These are phyloP conservation scores for Opisthograptis luteolata DNA, from an alignment of 2,888 invertebrate species.

Conservation along the genomic window DNA sequence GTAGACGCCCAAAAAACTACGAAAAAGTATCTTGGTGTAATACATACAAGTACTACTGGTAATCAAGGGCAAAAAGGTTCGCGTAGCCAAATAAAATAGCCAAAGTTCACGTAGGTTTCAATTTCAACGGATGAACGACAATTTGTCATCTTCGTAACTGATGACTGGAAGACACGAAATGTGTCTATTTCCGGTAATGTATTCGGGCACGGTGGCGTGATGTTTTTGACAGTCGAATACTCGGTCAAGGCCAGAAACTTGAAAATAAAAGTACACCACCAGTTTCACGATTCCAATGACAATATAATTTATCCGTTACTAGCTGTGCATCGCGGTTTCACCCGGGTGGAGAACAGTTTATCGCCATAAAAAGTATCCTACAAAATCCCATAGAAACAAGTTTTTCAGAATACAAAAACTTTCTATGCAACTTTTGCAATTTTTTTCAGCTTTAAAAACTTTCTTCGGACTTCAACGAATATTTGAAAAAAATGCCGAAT, in stretches of 20 bases:
- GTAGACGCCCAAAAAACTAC: conserved; percentile 19
- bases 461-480: no score
- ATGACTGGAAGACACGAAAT: conserved; percentile 55
- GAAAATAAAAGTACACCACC: conserved; percentile 28
- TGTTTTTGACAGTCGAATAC: conserved; percentile 38
- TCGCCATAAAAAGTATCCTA: no score
- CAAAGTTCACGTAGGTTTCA: conserved; percentile 31
- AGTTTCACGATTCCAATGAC: not conserved
- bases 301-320: no score
- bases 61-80: conserved; percentile 10
- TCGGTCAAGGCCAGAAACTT: conserved; percentile 42
- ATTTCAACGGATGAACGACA: conserved; percentile 40
- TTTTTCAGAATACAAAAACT: no score
- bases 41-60: not conserved
- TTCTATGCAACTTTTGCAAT: no score
- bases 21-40: conserved; percentile 7
- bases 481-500: no score
- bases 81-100: conserved; percentile 16
- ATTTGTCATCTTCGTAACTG: conserved; percentile 49
- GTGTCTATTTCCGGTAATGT: conserved; percentile 44
- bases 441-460: no score
- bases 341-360: no score
- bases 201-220: conserved; percentile 35
- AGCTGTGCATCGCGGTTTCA: no score
- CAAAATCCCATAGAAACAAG: no score